Percentiles rank a stretch among this genome's conserved stretches.
These are phyloP conservation scores for Trissolcus brochymenae DNA, from an alignment of 2,888 invertebrate species.

Conservation along the genomic window DNA sequence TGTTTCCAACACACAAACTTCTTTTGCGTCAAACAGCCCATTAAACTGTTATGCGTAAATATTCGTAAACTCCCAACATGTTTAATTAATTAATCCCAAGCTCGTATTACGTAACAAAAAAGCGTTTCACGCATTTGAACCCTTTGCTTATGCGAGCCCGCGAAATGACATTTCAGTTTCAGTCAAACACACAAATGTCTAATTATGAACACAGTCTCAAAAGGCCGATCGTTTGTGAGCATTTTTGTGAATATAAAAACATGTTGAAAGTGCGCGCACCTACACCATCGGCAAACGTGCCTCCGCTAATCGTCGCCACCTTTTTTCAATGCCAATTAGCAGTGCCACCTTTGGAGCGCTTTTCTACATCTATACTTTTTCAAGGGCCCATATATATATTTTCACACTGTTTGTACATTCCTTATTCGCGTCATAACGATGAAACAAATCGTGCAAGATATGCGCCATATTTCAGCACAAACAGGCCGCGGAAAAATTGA, in stretches of 20 bases:
- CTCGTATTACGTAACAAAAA: slow-evolving; percentile 51
- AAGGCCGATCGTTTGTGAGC: slow-evolving; percentile 28
- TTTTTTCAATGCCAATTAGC: slow-evolving; percentile 74
- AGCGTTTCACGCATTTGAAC: slow-evolving; percentile 56
- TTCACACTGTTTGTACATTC: slow-evolving; percentile 50
- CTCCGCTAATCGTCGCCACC: slow-evolving; percentile 69
- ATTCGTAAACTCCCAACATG: slow-evolving; percentile 45
- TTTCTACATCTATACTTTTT: slow-evolving; percentile 34
- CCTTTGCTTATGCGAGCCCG: slow-evolving; percentile 31
- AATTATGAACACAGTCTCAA: slow-evolving; percentile 36
- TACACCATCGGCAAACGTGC: slow-evolving; percentile 53
- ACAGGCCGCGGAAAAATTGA: slow-evolving; percentile 6
- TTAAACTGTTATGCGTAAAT: slow-evolving; percentile 51
- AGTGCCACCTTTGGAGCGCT: slow-evolving; percentile 61
- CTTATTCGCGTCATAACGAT: slow-evolving; percentile 49
- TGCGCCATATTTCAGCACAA: slow-evolving; percentile 32
- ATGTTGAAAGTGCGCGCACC: slow-evolving; percentile 18
- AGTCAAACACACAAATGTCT: slow-evolving; percentile 37
- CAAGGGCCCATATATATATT: slow-evolving; percentile 35
- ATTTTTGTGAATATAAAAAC: slow-evolving; percentile 23
- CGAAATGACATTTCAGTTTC: slow-evolving; percentile 47
- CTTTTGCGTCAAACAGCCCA: slow-evolving; percentile 52
- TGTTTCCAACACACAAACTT: slow-evolving; percentile 49
- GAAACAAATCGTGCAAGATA: slow-evolving; percentile 56
- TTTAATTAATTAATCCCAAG: slow-evolving; percentile 67